These are phyloP conservation scores for Glaucopsyche alexis DNA, from an alignment of 2,888 invertebrate genomes.

Conservation along the genomic window DNA sequence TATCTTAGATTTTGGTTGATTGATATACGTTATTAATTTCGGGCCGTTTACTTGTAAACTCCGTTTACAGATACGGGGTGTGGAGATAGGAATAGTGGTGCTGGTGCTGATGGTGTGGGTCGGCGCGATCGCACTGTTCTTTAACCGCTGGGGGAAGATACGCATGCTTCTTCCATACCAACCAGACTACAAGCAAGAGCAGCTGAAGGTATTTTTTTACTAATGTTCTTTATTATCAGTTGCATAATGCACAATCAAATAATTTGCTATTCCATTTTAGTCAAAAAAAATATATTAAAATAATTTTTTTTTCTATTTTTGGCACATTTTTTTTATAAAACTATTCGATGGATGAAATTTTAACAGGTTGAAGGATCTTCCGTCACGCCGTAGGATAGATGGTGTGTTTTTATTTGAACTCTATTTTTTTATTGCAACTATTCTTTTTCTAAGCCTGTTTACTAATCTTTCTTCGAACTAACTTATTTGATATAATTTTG, in stretches of 20 bases:
- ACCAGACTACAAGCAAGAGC: conserved; percentile 93
- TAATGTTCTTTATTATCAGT: background rate
- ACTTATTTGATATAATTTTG: conserved; percentile 28
- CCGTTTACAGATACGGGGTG: conserved; percentile 86
- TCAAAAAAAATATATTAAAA: background rate
- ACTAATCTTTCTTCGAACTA: background rate
- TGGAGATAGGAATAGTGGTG: conserved; percentile 93
- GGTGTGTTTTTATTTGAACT: conserved; percentile 58
- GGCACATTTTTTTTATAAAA: conserved; percentile 29
- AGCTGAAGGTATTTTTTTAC: conserved; percentile 81
- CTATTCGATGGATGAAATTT: conserved; percentile 48
- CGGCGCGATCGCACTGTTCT: conserved; percentile 91
- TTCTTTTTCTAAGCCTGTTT: conserved; percentile 3
- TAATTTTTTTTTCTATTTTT: conserved; percentile 7
- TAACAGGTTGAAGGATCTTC: conserved; percentile 65
- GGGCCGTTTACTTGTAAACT: no score
- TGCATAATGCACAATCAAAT: background rate
- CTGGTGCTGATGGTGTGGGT: conserved; percentile 91
- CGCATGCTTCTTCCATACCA: conserved; percentile 95
- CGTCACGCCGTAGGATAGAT: conserved; percentile 63
- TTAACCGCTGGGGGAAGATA: conserved; percentile 94
- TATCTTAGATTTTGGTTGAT: no score
- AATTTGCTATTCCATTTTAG: background rate
- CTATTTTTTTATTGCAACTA: conserved; percentile 32
- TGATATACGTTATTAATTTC: no score